These are phyloP conservation scores for Pemphredon lugubris DNA, from an alignment of 2,888 invertebrate genomes.

Conservation along the genomic window DNA sequence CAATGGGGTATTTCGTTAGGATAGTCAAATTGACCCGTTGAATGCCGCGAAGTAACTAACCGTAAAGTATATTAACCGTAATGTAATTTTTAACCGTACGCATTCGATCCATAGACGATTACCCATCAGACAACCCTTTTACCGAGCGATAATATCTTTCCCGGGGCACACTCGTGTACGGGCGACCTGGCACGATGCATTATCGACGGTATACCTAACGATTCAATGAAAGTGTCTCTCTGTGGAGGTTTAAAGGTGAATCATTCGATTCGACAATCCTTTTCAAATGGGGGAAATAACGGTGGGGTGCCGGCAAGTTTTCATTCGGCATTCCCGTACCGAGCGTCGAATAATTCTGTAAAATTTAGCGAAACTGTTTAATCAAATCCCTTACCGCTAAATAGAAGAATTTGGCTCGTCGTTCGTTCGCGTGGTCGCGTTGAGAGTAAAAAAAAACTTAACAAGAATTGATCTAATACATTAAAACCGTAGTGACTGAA, in stretches of 20 bases:
- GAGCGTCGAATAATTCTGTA: neutral
- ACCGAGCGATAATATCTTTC: conserved; percentile 35
- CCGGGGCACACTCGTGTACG: conserved; percentile 25
- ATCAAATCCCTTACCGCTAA: no score
- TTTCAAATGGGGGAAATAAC: neutral
- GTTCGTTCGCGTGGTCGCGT: no score
- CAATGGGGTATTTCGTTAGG: neutral
- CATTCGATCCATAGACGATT: conserved; percentile 33
- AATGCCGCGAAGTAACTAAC: conserved; percentile 15
- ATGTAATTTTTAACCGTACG: conserved; percentile 36
- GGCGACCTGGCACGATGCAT: conserved; percentile 43
- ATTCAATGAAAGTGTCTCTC: conserved; percentile 42
- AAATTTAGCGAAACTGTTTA: neutral
- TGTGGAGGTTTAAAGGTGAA: conserved; percentile 11
- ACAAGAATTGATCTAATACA: no score
- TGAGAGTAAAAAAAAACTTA: no score
- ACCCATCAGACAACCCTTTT: conserved; percentile 33
- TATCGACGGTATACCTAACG: conserved; percentile 59
- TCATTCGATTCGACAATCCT: conserved; percentile 5
- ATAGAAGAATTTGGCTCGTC: no score
- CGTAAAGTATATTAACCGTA: conserved; percentile 35
- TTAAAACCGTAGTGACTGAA: no score
- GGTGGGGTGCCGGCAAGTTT: neutral
- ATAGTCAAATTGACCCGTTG: conserved; percentile 8
- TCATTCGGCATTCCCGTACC: neutral